phyloP scores from a whole-genome alignment of 2,888 invertebrate species.

The Bellardia pandia region DNA sequence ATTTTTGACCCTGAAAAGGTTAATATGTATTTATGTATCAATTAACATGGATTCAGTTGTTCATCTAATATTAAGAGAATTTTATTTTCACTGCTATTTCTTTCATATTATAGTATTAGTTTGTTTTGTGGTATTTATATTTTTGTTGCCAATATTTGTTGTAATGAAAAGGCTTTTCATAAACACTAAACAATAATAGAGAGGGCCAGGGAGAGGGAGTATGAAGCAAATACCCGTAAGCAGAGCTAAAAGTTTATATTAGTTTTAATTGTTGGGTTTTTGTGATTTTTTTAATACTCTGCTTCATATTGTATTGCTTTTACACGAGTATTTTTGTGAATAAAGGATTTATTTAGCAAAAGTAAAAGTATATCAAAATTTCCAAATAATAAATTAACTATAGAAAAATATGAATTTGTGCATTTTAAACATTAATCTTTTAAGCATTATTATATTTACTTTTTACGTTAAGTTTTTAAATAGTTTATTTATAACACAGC shows the following conservation, averaged over 20 bases:
- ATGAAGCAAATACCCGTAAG: conserved; percentile 12
- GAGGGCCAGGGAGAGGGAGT: neutral
- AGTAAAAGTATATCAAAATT: neutral
- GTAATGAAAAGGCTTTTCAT: neutral
- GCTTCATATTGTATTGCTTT: neutral
- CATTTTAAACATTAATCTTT: neutral
- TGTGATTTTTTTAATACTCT: neutral
- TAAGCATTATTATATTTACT: neutral
- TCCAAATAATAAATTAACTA: neutral
- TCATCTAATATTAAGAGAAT: neutral
- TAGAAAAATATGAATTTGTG: neutral
- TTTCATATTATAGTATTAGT: neutral
- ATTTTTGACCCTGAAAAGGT: too few species aligned
- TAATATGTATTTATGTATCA: too few species aligned
- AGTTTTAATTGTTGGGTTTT: conserved; percentile 36
- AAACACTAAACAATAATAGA: neutral
- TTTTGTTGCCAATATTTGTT: conserved; percentile 2
- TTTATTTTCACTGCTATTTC: neutral
- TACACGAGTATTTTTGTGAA: conserved; percentile 1
- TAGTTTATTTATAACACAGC: neutral
- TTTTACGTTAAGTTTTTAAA: too few species aligned
- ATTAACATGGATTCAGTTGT: too few species aligned
- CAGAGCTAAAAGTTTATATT: conserved; percentile 30
- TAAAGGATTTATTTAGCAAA: conserved; percentile 2
- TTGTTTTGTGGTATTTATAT: neutral